phyloP scores from a whole-genome alignment of 2,888 invertebrate genomes.

The Steromphala cineraria region DNA sequence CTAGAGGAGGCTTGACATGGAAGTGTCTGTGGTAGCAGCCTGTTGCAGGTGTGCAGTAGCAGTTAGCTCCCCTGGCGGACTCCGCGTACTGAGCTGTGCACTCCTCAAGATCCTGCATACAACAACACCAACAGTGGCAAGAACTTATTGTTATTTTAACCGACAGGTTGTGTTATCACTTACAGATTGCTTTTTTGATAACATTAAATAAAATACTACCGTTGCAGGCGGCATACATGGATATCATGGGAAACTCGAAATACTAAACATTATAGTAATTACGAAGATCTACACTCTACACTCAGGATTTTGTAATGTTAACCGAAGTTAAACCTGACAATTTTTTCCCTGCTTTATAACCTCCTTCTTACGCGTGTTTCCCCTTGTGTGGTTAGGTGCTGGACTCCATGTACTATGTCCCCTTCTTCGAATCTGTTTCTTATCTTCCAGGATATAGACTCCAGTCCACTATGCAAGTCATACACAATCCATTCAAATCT shows the following conservation, averaged over 20 bases:
- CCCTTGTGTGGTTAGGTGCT: background rate
- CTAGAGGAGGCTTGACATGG: constrained; percentile 33
- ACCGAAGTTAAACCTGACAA: too few species aligned
- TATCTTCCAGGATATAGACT: constrained; percentile 46
- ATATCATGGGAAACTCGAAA: too few species aligned
- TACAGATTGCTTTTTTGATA: too few species aligned
- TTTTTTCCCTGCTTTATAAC: background rate
- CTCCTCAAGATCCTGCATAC: constrained; percentile 27
- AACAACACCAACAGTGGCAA: too few species aligned
- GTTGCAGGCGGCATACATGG: too few species aligned
- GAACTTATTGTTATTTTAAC: too few species aligned
- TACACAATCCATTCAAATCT: constrained; percentile 51
- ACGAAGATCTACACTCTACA: too few species aligned
- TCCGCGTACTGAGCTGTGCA: constrained; percentile 35
- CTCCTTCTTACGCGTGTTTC: background rate
- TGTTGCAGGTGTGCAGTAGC: constrained; percentile 51
- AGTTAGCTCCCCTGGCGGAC: constrained; percentile 42
- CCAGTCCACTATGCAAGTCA: constrained; percentile 52
- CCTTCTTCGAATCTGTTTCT: constrained; percentile 43
- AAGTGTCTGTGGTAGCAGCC: constrained; percentile 55
- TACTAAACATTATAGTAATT: too few species aligned
- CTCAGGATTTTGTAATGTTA: too few species aligned
- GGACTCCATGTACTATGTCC: constrained; percentile 41
- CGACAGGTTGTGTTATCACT: too few species aligned
- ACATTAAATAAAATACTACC: too few species aligned